These are phyloP conservation scores for Motacilla tschutschensis DNA, from an alignment of 2,113 vertebrate species.

Conservation along the genomic window DNA sequence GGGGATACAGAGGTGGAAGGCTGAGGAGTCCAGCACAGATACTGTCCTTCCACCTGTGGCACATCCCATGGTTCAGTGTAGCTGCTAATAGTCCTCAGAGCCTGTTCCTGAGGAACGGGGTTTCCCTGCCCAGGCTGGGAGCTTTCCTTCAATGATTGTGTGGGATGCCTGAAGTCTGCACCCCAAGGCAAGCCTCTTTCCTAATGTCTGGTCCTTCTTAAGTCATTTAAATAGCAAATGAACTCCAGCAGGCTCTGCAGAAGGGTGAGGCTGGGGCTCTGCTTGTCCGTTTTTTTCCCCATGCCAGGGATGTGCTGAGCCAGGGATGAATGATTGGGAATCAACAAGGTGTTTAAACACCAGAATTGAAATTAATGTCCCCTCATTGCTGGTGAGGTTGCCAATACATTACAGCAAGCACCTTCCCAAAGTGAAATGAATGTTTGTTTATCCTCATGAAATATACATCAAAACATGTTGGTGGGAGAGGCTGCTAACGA, in stretches of 20 bases:
- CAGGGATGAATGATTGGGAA: slow-evolving; percentile 84
- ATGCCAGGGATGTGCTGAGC: slow-evolving; percentile 39
- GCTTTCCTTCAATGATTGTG: background rate
- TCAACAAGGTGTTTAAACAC: slow-evolving; percentile 88
- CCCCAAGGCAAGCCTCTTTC: background rate
- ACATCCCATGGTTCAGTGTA: background rate
- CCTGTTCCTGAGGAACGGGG: background rate
- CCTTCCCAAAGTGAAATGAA: slow-evolving; percentile 88
- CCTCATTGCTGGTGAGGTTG: slow-evolving; percentile 80
- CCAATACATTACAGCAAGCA: slow-evolving; percentile 86
- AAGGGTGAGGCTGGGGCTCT: background rate
- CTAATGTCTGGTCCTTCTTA: background rate
- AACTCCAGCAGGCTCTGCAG: background rate
- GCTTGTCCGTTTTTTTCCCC: background rate
- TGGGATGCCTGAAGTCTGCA: background rate
- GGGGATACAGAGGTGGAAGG: background rate
- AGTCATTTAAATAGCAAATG: background rate
- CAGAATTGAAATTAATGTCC: slow-evolving; percentile 89
- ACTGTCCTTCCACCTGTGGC: background rate
- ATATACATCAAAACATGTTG: slow-evolving; percentile 80
- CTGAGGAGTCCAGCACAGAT: background rate
- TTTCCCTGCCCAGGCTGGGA: background rate
- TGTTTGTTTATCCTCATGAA: slow-evolving; percentile 91
- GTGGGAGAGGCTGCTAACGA: slow-evolving; percentile 61
- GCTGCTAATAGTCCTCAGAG: background rate